phyloP scores from a whole-genome alignment of 2,797 vertebrate species.

The Cottoperca gobio region DNA sequence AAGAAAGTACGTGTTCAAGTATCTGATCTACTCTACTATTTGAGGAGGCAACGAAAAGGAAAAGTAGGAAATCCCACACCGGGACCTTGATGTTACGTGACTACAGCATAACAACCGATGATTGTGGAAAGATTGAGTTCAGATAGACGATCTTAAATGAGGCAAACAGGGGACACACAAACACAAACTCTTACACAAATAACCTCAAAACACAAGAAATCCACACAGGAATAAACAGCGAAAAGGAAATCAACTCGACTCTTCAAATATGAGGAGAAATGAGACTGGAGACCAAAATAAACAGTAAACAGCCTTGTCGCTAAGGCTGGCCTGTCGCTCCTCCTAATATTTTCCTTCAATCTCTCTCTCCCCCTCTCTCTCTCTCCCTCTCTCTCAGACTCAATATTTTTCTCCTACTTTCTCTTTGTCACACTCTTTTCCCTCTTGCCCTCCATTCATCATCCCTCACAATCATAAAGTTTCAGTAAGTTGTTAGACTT shows the following conservation, averaged over 20 bases:
- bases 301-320: slow-evolving; percentile 69
- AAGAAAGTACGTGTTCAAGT: background rate
- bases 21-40: background rate
- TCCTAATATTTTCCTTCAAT: slow-evolving; percentile 60
- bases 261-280: slow-evolving; percentile 68
- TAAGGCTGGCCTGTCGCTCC: slow-evolving; percentile 52
- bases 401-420: slow-evolving; percentile 16
- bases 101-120: slow-evolving; percentile 26
- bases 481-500: slow-evolving; percentile 24
- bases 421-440: slow-evolving; percentile 25
- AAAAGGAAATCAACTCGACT: slow-evolving; percentile 58
- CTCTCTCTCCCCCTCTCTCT: slow-evolving; percentile 11
- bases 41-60: slow-evolving; percentile 17
- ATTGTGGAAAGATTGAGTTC: slow-evolving; percentile 62
- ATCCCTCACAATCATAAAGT: slow-evolving; percentile 37
- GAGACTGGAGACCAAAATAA: slow-evolving; percentile 72
- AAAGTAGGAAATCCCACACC: slow-evolving; percentile 39
- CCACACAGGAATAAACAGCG: slow-evolving; percentile 68
- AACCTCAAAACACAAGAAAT: slow-evolving; percentile 37
- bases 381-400: slow-evolving; percentile 1
- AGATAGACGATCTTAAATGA: slow-evolving; percentile 48
- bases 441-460: slow-evolving; percentile 27
- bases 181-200: slow-evolving; percentile 38
- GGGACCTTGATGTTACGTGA: slow-evolving; percentile 28
- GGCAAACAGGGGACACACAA: slow-evolving; percentile 41